Percentiles rank a stretch among this genome's conserved stretches.
These are phyloP conservation scores for Tetranychus truncatus DNA, from an alignment of 2,888 invertebrate species.

Conservation along the genomic window DNA sequence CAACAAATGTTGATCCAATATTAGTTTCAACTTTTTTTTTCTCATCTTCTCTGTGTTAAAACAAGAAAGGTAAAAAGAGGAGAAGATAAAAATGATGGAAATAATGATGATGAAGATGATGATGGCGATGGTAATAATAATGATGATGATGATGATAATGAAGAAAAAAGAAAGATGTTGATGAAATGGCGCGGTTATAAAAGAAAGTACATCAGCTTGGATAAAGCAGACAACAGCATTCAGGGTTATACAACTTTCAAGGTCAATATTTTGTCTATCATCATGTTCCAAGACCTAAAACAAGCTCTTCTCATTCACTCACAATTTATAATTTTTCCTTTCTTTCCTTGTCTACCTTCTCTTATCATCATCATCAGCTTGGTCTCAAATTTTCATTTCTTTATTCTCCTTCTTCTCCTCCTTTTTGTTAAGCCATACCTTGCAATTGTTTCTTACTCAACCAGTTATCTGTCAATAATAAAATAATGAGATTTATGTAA, in stretches of 20 bases:
- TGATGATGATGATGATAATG: not conserved
- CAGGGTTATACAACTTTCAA: not conserved
- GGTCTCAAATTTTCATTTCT: not conserved
- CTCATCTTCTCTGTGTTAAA: too few species aligned
- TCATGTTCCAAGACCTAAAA: not conserved
- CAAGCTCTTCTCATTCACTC: not conserved
- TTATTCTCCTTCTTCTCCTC: not conserved
- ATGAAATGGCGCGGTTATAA: not conserved
- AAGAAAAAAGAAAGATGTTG: not conserved
- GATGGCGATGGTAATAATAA: not conserved
- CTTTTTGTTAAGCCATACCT: too few species aligned
- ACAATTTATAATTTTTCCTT: not conserved
- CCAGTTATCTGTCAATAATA: too few species aligned
- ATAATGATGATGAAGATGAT: not conserved
- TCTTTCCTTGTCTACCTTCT: not conserved
- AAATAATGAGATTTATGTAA: too few species aligned
- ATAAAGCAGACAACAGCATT: not conserved
- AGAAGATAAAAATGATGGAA: not conserved
- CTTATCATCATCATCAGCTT: not conserved
- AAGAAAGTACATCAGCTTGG: not conserved
- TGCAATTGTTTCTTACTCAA: too few species aligned
- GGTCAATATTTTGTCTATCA: not conserved
- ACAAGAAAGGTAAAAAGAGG: not conserved
- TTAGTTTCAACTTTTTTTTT: too few species aligned
- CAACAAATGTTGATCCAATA: too few species aligned